phyloP scores from a whole-genome alignment of 2,797 vertebrate species.

The Galaxias olidus region DNA sequence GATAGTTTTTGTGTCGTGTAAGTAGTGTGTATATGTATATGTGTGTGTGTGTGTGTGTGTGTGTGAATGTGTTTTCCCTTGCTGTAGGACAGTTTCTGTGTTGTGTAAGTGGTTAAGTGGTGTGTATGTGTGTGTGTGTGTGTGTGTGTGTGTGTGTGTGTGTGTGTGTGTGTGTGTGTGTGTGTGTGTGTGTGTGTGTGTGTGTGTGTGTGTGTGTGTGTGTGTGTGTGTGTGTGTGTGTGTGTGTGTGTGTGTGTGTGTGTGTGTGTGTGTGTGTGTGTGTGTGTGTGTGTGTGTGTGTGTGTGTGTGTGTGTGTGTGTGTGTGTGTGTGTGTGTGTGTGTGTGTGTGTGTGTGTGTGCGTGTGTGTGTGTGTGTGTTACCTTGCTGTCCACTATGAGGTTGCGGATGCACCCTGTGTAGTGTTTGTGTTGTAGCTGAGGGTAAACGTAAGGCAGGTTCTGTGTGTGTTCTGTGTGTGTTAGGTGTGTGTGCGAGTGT shows the following conservation, averaged over 20 bases:
- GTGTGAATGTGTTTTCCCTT: neutral
- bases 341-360: neutral
- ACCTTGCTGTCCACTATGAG: slow-evolving; percentile 89
- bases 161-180: too few relatives aligned
- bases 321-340: neutral
- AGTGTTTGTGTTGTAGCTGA: slow-evolving; percentile 84
- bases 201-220: too few relatives aligned
- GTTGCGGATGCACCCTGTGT: slow-evolving; percentile 87
- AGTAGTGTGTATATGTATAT: neutral
- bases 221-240: too few relatives aligned
- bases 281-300: too few relatives aligned
- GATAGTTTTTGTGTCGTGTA: neutral
- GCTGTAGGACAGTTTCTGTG: neutral
- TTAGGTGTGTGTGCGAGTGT: neutral
- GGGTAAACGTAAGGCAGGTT: slow-evolving; percentile 83
- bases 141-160: too few relatives aligned
- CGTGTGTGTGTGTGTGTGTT: slow-evolving; percentile 16
- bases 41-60: neutral
- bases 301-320: too few relatives aligned
- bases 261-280: too few relatives aligned
- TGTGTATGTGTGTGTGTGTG: too few relatives aligned
- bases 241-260: neutral
- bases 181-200: too few relatives aligned
- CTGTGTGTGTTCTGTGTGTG: slow-evolving; percentile 32
- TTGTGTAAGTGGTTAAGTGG: neutral